Evolutionary conservation across 2,888 invertebrate genomes (phyloP), one percentile per base, ranked within the genome.

Genomic region (Diogma glabrata): DNA sequence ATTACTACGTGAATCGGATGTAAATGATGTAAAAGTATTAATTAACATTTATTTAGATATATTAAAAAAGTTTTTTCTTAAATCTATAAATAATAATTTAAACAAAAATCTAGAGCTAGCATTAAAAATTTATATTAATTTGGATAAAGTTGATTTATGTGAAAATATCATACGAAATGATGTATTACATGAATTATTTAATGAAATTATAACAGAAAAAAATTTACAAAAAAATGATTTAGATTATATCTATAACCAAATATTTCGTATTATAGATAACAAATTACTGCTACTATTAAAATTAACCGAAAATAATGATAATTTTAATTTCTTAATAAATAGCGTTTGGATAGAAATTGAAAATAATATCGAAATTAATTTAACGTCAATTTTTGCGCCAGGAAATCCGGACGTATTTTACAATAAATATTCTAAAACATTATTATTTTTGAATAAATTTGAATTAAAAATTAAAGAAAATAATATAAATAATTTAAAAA

Each of bases 351-450:
- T 82, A 14, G 83, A 91, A 73, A 79, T 88, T 33, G 89, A 90
- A 61, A 82, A 80, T 66, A 81, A 86, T 51, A 75, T 91, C 55
- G 82, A 88, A 62, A 78, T 84, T n/a, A 80, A 87, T 65, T 75
- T 89, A 62, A 78, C 84, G 12, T 82, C 85, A 8, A 87, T 94
- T 60, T 93, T 90, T 72, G 89, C 91, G 3, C 90, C 93, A 12
- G 94, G 93, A 51, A 91, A 94, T 72, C 92, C 93, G 1, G 83
- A 90, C 64, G 72, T 83, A 53, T 94, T 94, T 67, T 88, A 87
- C 64, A 77, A 78, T 68, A 81, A 88, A 64, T 95, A 89, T 64
- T 78, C 74, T 61, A 81, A 82, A 58, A 90, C 90, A 26, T 75
- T 85, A 64, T 74, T 80, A 52, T 91, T 93, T 71, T 66, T 93